Base-by-base conservation (phyloP, 2,797 vertebrate species). In the Austrolebias charrua region DNA sequence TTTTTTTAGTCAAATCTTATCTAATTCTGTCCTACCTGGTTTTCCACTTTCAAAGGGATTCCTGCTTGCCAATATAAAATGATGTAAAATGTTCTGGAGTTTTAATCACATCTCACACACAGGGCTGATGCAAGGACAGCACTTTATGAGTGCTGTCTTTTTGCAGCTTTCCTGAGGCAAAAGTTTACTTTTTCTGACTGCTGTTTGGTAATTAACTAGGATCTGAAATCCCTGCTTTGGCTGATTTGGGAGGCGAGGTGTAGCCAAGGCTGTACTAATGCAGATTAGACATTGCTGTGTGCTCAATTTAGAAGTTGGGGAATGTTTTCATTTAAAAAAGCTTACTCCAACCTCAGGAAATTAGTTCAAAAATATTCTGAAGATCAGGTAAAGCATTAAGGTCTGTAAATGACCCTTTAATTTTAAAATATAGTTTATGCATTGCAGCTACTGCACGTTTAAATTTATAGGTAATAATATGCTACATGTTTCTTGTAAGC, bases 281-380 rank as follows among this genome's bases (percentile, higher is more conserved):
- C 55, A 65, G 45, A 65, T 71, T 45, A 60, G 40, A n/a, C 50
- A 38, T 44, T 44, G 18, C 44, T 49, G 60, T 38, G 38, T 49
- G 28, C 28, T 43, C 16, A 52, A 51, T 47, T 70, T 48, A 24
- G 67, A 29, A 53, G 48, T 29, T 8, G 3, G 31, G 31, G 40
- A 29, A 53, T 53, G 38, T 44, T 63, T 70, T 29, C 19, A 44
- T 15, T 19, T 33, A 24, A 40, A 48, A 48, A 48, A 60, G 28
- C 18, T 43, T 48, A 24, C 24, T 38, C 28, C 15, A 28, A 49
- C 47, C 19, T 33, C 19, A 11, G 19, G 24, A 10, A 51, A 31
- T 14, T 60, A 16, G 58, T 45, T 12, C 12, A 11, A 42, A 45
- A 53, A 48, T 16, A 48, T 38, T 12, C 46, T 35, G 46, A 15